These are phyloP conservation scores for Muscidifurax raptorellus DNA, from an alignment of 1,140 invertebrate genomes.

Conservation along the genomic window DNA sequence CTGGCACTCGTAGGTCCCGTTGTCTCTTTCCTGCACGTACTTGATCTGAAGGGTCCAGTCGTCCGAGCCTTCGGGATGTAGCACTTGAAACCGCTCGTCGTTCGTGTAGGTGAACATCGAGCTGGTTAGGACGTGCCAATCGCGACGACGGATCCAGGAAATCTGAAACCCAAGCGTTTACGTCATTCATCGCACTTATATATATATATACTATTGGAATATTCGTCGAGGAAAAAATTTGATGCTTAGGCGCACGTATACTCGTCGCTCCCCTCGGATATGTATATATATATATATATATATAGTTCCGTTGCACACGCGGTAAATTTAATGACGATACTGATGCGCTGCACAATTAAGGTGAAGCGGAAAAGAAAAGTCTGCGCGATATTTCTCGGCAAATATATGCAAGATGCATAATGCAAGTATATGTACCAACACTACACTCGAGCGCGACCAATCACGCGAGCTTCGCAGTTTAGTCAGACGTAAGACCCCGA, in stretches of 20 bases:
- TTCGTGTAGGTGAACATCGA: constrained; percentile 93
- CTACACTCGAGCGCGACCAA: too few relatives aligned
- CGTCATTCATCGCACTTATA: background rate
- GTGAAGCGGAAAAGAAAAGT: background rate
- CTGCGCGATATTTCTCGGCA: background rate
- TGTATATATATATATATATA: too few relatives aligned
- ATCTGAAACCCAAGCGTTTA: constrained; percentile 77
- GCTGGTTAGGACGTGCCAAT: constrained; percentile 94
- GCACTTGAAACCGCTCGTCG: constrained; percentile 90
- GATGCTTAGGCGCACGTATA: too few relatives aligned
- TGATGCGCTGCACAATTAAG: background rate
- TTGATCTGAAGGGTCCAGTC: constrained; percentile 96
- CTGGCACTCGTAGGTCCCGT: constrained; percentile 97
- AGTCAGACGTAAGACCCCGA: constrained; percentile 21
- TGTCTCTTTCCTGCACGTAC: constrained; percentile 92
- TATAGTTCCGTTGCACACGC: too few relatives aligned
- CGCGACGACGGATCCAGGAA: constrained; percentile 91
- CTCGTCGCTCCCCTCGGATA: too few relatives aligned
- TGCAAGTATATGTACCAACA: constrained; percentile 4
- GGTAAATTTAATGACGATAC: too few relatives aligned
- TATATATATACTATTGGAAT: background rate
- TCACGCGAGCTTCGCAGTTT: constrained; percentile 24
- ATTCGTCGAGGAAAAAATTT: background rate
- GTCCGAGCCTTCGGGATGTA: constrained; percentile 84
- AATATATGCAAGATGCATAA: constrained; percentile 2